Base-by-base conservation (phyloP, 35 echinoderm and acorn worm species). In the Acanthaster planci region DNA sequence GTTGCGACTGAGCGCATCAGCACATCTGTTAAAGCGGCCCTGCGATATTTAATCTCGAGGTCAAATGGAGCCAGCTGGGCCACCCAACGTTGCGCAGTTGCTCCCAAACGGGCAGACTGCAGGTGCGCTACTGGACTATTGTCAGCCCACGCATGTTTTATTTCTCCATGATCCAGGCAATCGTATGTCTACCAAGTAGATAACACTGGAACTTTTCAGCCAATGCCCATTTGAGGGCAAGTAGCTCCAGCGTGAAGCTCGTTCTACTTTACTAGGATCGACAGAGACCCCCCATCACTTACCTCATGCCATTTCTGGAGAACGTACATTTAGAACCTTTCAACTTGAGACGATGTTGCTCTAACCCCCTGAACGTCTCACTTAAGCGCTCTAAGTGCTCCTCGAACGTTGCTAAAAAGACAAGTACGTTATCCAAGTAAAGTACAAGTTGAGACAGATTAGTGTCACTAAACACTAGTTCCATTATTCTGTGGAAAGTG, bases 381-480 rank as follows among this genome's bases (percentile, higher is more conserved):
- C 87, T 84, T 6, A 90, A 55, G 7, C 88, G 54, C 36, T 82
- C 31, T 21, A 89, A 39, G 34, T 67, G 91, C 31, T 95, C 89
- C 52, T 95, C 76, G 40, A 84, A 91, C 23, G 80, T 92, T 4
- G 80, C 32, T 9, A 79, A 84, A 80, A 91, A 95, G 22, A 95
- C 82, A 0, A 95, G 86, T 16, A 92, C 84, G 64, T 94, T 84
- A 72, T 94, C 93, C 51, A 94, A 27, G 78, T 94, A 90, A n/a
- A 87, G 59, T 19, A 95, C 80, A 1, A 92, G 35, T 1, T 80
- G 47, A 50, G 87, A 80, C 32, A 95, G 81, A 54, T 91, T 91
- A 7, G 44, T 38, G 21, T 91, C 89, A 23, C 89, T 55, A 50
- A 95, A 90, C n/a, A 44, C 56, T 7, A 52, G 19, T 37, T 91